phyloP scores from a whole-genome alignment of 2,113 vertebrate genomes.

The Muntiacus reevesi region DNA sequence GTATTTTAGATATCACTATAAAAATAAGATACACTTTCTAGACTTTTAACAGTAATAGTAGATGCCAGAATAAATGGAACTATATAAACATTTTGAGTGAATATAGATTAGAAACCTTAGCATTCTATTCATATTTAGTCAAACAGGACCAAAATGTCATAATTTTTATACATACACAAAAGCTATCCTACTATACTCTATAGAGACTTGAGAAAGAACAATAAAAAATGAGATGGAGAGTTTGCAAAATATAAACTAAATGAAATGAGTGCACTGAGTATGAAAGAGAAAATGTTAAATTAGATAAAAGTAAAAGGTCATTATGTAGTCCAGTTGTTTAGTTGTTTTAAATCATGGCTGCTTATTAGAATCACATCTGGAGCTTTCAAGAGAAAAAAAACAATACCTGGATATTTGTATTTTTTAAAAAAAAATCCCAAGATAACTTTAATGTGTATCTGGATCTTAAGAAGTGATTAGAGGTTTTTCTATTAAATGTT shows the following conservation, averaged over 20 bases:
- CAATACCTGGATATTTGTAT: not conserved
- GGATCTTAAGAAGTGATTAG: not conserved
- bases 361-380: not conserved
- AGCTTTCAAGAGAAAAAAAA: not conserved
- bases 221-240: not conserved
- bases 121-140: not conserved
- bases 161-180: not conserved
- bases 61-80: not conserved
- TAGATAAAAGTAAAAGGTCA: not conserved
- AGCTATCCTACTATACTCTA: not conserved
- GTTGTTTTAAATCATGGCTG: not conserved
- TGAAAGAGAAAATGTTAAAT: not conserved
- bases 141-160: not conserved
- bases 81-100: not conserved
- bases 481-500: not conserved
- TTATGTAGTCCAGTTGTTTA: not conserved
- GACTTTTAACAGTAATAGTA: not conserved
- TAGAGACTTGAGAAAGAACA: not conserved
- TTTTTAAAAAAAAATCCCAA: not conserved
- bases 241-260: not conserved
- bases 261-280: not conserved
- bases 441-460: not conserved
- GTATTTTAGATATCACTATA: not conserved
- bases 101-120: not conserved
- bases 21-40: not conserved